phyloP scores from a whole-genome alignment of 2,888 invertebrate species.

The Oscheius sp. region DNA sequence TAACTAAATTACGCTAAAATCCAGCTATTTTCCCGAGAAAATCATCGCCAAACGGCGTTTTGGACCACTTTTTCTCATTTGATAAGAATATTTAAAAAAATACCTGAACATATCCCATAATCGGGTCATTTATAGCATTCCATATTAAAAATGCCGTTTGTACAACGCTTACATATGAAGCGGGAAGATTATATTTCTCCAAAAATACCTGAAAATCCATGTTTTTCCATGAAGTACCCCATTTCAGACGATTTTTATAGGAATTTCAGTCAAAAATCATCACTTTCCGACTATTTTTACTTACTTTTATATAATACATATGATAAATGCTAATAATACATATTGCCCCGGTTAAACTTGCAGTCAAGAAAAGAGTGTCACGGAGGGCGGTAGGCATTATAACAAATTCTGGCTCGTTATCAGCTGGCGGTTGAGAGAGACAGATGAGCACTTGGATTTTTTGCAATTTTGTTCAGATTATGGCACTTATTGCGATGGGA shows the following conservation, averaged over 20 bases:
- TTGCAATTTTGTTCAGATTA: neutral
- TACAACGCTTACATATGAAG: conserved; percentile 49
- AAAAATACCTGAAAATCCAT: conserved; percentile 49
- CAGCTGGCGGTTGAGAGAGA: neutral
- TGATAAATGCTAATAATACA: conserved; percentile 12
- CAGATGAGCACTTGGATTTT: neutral
- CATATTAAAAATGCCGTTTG: conserved; percentile 59
- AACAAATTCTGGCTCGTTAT: too few species aligned
- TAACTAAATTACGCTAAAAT: neutral
- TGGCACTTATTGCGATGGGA: neutral
- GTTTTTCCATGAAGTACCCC: neutral
- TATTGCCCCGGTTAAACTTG: conserved; percentile 2
- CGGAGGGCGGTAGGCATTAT: neutral
- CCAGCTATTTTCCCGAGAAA: neutral
- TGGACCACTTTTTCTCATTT: neutral
- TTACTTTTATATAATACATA: conserved; percentile 33
- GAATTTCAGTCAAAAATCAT: too few species aligned
- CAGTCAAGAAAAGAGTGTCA: conserved; percentile 17
- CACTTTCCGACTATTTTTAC: too few species aligned
- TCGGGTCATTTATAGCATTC: conserved; percentile 62
- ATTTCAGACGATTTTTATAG: neutral
- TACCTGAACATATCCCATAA: conserved; percentile 63
- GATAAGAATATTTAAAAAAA: neutral
- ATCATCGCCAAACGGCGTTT: neutral
- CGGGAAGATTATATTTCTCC: conserved; percentile 54